Percentiles rank a stretch among this genome's conserved stretches.
phyloP scores from a whole-genome alignment of 2,888 invertebrate species.

The Drosophila stalkeri region DNA sequence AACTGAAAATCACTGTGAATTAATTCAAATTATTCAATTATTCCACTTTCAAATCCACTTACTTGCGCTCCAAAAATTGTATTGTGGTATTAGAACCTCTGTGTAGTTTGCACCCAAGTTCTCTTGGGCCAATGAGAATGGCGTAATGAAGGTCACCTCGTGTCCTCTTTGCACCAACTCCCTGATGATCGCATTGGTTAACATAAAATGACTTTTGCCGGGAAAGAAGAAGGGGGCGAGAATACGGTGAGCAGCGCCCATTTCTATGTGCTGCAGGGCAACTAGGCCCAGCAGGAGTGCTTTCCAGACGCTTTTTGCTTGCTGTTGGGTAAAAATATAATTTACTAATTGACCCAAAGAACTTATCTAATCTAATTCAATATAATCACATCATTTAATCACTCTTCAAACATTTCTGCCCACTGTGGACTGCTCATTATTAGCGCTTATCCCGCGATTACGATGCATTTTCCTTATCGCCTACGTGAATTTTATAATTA shows the following conservation, averaged over 20 bases:
- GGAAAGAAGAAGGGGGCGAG: conserved; percentile 85
- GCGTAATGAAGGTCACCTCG: conserved; percentile 80
- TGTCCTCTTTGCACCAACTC: conserved; percentile 85
- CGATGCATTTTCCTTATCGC: not conserved
- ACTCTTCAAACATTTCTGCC: not conserved
- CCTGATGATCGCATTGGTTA: conserved; percentile 84
- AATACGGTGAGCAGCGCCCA: conserved; percentile 78
- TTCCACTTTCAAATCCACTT: conserved; percentile 6
- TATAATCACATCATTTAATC: not conserved
- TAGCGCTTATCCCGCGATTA: not conserved
- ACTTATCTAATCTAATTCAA: not conserved
- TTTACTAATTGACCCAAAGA: not conserved
- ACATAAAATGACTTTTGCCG: conserved; percentile 85
- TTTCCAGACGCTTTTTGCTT: conserved; percentile 10
- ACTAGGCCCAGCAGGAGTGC: conserved; percentile 47
- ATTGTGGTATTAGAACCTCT: conserved; percentile 71
- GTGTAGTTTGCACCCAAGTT: conserved; percentile 73
- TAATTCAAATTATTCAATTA: too few species aligned
- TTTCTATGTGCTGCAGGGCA: conserved; percentile 53
- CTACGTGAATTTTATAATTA: not conserved
- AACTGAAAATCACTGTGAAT: conserved; percentile 43
- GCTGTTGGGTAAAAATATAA: conserved; percentile 33
- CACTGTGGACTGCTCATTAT: not conserved
- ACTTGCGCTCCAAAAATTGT: conserved; percentile 71
- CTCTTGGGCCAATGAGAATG: conserved; percentile 66